Base-by-base conservation (phyloP, 2,888 invertebrate species). In the Drosophila antonietae region DNA sequence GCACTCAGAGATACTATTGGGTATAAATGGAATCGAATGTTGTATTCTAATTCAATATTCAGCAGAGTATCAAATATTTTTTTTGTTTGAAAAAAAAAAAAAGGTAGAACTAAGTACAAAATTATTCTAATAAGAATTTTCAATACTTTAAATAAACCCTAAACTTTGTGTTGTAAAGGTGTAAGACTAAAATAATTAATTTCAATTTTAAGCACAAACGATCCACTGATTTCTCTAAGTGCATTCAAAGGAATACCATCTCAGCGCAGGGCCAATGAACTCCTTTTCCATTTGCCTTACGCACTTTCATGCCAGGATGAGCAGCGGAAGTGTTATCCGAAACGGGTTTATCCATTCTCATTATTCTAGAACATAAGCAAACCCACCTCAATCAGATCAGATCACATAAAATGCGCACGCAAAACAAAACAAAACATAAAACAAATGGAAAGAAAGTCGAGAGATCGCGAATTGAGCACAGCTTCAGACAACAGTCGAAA, bases 311-410 rank as follows among this genome's bases (percentile, higher is more conserved):
- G 78, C 55, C 75, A 71, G 89, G 66, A 83, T 69, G 58, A 66
- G 59, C 85, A 60, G 67, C 57, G 73, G 69, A 77, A 64, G 65
- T 68, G 71, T 68, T 68, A 71, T 62, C 31, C 53, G 49, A 89
- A 76, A 88, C 82, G 57, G 53, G 68, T 73, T 73, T 62, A 51
- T 61, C 59, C 55, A 68, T 88, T 68, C 84, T 66, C 37, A 35
- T 79, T 73, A 73, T 80, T 82, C 80, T 89, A 80, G 83, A 85
- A 66, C 73, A 75, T 85, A 89, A 89, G 85, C 72, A 89, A 84
- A 67, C 46, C 51, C 49, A 6, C 10, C n/a, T n/a, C n/a, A 73
- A 35, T 44, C 37, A 58, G 60, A 52, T 41, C 51, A 23, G 68
- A 41, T 23, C 51, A 33, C 58, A 46, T 56, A 49, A 67, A 69